These are phyloP conservation scores for Acanthosepion esculentum DNA, from an alignment of 2,888 invertebrate species.

Conservation along the genomic window DNA sequence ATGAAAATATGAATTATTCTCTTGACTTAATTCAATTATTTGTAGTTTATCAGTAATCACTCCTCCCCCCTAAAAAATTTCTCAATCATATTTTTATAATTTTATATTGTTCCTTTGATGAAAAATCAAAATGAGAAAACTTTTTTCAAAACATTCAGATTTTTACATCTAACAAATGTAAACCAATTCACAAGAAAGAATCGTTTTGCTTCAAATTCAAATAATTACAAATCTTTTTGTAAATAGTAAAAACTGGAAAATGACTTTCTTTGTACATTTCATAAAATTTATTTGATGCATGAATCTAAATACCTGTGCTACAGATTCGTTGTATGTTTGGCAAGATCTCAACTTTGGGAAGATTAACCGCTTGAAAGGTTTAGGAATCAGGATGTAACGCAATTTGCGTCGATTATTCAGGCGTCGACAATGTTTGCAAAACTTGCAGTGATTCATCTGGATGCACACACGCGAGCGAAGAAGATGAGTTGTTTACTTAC, in stretches of 20 bases:
- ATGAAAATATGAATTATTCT: no score
- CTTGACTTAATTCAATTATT: no score
- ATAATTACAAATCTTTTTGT: neutral
- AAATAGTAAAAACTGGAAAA: neutral
- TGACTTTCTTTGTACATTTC: neutral
- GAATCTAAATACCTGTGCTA: conserved; percentile 39
- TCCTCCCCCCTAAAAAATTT: no score
- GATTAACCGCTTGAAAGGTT: neutral
- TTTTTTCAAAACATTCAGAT: no score
- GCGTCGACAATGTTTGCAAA: conserved; percentile 43
- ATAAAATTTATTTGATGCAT: neutral
- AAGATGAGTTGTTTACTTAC: neutral
- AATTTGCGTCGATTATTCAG: conserved; percentile 40
- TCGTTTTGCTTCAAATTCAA: no score
- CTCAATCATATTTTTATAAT: no score
- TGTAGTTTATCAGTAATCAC: no score
- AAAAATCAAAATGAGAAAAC: no score
- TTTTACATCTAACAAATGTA: no score
- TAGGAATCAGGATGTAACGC: conserved; percentile 38
- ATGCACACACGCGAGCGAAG: neutral
- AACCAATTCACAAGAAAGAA: no score
- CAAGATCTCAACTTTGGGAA: conserved; percentile 40
- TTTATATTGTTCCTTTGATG: no score
- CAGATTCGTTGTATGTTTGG: conserved; percentile 39
- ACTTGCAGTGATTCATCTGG: conserved; percentile 45